These are phyloP conservation scores for Gallinago undulata DNA, from an alignment of 2,113 vertebrate species.

Conservation along the genomic window DNA sequence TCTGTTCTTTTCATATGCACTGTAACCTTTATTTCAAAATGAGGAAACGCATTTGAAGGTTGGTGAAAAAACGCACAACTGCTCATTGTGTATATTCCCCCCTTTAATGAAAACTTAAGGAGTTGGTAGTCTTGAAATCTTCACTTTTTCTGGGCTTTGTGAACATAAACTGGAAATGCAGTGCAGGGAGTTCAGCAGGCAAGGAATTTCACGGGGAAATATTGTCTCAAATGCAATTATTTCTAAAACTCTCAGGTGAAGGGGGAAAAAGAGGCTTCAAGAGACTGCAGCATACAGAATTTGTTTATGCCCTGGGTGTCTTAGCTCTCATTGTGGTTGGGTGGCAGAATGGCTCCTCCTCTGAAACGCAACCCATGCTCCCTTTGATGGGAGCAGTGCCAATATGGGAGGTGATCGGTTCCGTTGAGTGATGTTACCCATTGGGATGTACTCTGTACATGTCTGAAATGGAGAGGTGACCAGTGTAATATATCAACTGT, in stretches of 20 bases:
- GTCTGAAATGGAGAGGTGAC: neutral
- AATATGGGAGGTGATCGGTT: neutral
- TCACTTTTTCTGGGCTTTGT: neutral
- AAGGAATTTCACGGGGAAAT: neutral
- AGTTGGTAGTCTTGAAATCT: neutral
- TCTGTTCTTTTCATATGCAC: neutral
- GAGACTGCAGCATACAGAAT: neutral
- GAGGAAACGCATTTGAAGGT: neutral
- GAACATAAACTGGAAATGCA: neutral
- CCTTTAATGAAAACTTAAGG: neutral
- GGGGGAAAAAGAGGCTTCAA: neutral
- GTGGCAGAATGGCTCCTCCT: neutral
- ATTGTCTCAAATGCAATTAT: neutral
- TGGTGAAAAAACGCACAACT: neutral
- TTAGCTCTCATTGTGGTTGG: neutral
- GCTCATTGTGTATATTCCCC: neutral
- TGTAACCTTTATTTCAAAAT: neutral
- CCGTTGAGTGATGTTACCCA: neutral
- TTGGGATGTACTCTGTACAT: neutral
- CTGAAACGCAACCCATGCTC: neutral
- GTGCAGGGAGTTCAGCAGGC: neutral
- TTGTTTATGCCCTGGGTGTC: neutral
- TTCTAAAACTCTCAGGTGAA: neutral
- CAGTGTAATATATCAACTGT: neutral
- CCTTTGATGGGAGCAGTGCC: neutral